These are phyloP conservation scores for Eucidaris tribuloides DNA, from an alignment of 35 echinoderm and acorn worm genomes.

Conservation along the genomic window DNA sequence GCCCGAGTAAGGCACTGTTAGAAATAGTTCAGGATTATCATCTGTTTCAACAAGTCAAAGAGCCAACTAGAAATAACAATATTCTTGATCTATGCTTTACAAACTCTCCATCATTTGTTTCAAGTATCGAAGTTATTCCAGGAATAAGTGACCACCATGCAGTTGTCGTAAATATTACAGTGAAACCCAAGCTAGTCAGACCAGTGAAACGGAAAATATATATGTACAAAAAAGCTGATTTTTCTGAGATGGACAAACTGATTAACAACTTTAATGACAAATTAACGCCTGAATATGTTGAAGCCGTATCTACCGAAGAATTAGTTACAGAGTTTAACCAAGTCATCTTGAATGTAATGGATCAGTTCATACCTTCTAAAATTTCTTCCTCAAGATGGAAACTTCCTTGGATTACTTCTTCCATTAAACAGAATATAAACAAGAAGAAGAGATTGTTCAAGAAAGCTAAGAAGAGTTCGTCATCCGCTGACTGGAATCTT, in stretches of 20 bases:
- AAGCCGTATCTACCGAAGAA: neutral
- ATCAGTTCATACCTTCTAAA: conserved; percentile 38
- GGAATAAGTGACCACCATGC: conserved; percentile 63
- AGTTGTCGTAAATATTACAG: conserved; percentile 30
- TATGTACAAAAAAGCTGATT: conserved; percentile 50
- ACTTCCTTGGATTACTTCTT: conserved; percentile 49
- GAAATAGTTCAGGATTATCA: conserved; percentile 35
- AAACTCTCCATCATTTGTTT: conserved; percentile 31
- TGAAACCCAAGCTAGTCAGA: conserved; percentile 58
- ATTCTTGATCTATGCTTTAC: conserved; percentile 65
- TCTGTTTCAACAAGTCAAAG: conserved; percentile 38
- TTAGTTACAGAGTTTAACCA: conserved; percentile 24
- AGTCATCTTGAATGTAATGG: conserved; percentile 3
- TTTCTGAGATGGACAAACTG: neutral
- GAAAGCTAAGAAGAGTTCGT: conserved; percentile 32
- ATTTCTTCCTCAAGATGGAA: conserved; percentile 45
- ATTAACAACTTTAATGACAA: conserved; percentile 3
- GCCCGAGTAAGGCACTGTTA: conserved; percentile 63
- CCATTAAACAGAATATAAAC: conserved; percentile 25
- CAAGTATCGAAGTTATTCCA: conserved; percentile 48
- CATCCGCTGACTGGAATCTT: neutral
- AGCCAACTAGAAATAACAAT: conserved; percentile 45
- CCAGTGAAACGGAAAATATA: conserved; percentile 59
- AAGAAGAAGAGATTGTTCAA: conserved; percentile 38
- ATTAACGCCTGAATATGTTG: neutral